phyloP scores from a whole-genome alignment of 2,888 invertebrate species.

The Mellilla xanthometata region DNA sequence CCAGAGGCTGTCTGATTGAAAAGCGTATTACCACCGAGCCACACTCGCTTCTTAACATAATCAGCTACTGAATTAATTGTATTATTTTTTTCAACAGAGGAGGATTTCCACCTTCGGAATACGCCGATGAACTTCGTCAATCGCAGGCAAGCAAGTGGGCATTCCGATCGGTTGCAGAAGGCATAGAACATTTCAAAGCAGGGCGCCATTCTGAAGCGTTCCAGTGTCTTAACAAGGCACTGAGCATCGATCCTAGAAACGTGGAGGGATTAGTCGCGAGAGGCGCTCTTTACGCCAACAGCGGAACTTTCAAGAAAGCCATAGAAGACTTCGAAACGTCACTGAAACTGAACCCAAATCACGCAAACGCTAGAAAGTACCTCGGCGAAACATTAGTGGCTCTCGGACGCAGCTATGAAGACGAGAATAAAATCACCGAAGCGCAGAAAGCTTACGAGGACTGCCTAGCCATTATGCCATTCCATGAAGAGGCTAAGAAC shows the following conservation, averaged over 20 bases:
- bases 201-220: constrained; percentile 97
- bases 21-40: too few relatives aligned
- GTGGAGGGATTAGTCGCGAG: constrained; percentile 96
- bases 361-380: constrained; percentile 96
- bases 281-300: constrained; percentile 96
- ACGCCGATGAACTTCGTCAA: constrained; percentile 92
- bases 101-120: constrained; percentile 90
- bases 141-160: constrained; percentile 97
- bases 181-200: constrained; percentile 96
- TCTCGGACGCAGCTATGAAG: constrained; percentile 93
- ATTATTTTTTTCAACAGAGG: constrained; percentile 72
- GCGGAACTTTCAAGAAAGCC: constrained; percentile 95
- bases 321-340: constrained; percentile 97
- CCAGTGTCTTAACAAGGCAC: constrained; percentile 95
- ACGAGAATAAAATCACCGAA: constrained; percentile 92
- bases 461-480: constrained; percentile 91
- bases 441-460: constrained; percentile 93
- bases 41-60: too few relatives aligned
- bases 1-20: too few relatives aligned
- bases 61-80: too few relatives aligned
- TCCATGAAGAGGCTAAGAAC: constrained; percentile 93
- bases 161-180: constrained; percentile 96
- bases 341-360: constrained; percentile 92
- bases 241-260: constrained; percentile 95
- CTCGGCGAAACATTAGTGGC: constrained; percentile 96